Base-by-base conservation (phyloP, 2,888 invertebrate genomes). In the Melanchra persicariae region DNA sequence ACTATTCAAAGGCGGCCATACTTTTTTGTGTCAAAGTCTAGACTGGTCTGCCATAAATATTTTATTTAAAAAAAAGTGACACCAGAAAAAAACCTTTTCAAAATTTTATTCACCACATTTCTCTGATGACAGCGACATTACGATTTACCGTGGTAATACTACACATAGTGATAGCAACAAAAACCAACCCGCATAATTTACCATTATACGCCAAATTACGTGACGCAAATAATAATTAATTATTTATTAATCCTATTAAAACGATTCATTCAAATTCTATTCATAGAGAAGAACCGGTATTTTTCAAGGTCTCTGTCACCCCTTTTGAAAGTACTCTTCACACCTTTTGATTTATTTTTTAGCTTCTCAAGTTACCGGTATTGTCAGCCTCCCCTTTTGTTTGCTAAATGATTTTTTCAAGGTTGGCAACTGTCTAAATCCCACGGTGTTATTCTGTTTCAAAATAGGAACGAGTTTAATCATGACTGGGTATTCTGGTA, bases 351-450 rank as follows among this genome's bases (percentile, higher is more conserved):
- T 87, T 81, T n/a, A n/a, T n/a, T 81, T 82, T 84, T 72, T 59
- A 10, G 71, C 34, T 81, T 86, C 81, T 87, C 85, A 77, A 84
- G 77, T 87, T 85, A 77, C 81, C 26, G 15, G 57, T 10, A 79
- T 82, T 81, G 87, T 91, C 86, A 85, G 84, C 52, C 77, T 76
- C 74, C 91, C 92, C 89, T 88, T 74, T 82, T 91, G 86, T 91
- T 91, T 90, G 91, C 89, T 90, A 90, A 91, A 91, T 87, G 85
- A 81, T 85, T 89, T 87, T 88, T 91, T 89, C 76, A 84, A 78
- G 78, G 85, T 87, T 88, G 87, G 85, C 90, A 89, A 90, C 91
- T 89, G 89, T 88, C 85, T 65, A 62, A 70, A 73, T 92, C 92
- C 86, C 92, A 92, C 92, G 92, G 89, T 82, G 61, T 68, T 73